Conservation (phyloP, 2,113 vertebrate species). For the Vimba vimba region DNA sequence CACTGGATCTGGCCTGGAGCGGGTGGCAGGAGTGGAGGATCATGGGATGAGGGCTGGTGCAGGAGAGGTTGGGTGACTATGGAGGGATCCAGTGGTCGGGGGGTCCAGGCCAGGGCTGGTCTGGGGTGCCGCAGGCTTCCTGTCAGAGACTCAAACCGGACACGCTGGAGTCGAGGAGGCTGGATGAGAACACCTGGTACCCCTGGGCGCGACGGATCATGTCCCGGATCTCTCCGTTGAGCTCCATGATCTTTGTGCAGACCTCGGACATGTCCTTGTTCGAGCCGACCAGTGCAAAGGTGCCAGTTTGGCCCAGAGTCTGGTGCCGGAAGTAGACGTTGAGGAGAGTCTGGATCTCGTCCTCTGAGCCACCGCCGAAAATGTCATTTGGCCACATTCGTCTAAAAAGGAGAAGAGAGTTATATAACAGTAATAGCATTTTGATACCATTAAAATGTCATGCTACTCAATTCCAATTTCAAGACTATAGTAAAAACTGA, state of each 20-base stretch:
- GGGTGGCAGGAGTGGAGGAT: slow-evolving; percentile 36
- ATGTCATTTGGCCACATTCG: slow-evolving; percentile 93
- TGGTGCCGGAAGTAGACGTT: slow-evolving; percentile 98
- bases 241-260: slow-evolving; percentile 94
- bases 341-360: slow-evolving; percentile 96
- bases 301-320: slow-evolving; percentile 95
- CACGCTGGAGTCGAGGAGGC: slow-evolving; percentile 92
- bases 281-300: slow-evolving; percentile 95
- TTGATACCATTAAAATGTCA: not conserved
- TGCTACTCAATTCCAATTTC: not conserved
- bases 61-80: slow-evolving; percentile 56
- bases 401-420: slow-evolving; percentile 69
- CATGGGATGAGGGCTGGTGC: slow-evolving; percentile 18
- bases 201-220: slow-evolving; percentile 96
- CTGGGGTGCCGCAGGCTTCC: slow-evolving; percentile 75
- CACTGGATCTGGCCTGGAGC: slow-evolving; percentile 51
- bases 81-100: slow-evolving; percentile 52
- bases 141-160: slow-evolving; percentile 98
- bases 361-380: slow-evolving; percentile 92
- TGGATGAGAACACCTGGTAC: slow-evolving; percentile 90
- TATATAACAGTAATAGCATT: not conserved
- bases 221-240: slow-evolving; percentile 96
- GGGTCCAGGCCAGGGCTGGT: slow-evolving; percentile 62
- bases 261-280: slow-evolving; percentile 94
- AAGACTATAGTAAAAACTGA: not conserved